Conservation (phyloP, 2,888 invertebrate species). For the Ormyrus thymus region DNA sequence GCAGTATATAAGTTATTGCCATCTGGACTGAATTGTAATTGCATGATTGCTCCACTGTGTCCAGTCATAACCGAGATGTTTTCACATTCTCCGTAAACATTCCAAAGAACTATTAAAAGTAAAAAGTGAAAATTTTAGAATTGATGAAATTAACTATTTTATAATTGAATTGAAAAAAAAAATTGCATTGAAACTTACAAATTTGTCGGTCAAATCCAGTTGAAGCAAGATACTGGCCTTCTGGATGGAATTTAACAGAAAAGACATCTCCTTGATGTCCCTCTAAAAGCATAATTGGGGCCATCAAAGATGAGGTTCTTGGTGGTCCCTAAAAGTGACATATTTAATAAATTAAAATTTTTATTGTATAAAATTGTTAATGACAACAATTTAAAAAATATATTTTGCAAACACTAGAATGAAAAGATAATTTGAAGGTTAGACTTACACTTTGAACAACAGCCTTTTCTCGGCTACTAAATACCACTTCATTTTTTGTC, state of each 20-base stretch:
- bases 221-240: constrained; percentile 95
- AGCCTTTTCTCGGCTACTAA: constrained; percentile 84
- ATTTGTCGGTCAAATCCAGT: constrained; percentile 97
- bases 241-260: constrained; percentile 94
- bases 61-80: constrained; percentile 95
- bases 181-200: constrained; percentile 79
- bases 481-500: constrained; percentile 83
- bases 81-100: constrained; percentile 89
- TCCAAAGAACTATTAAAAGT: constrained; percentile 87
- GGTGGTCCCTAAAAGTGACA: constrained; percentile 78
- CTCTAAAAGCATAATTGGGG: constrained; percentile 96
- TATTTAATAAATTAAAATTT: constrained; percentile 41
- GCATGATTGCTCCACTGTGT: constrained; percentile 96
- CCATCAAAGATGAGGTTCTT: constrained; percentile 90
- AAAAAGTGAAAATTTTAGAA: not conserved
- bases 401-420: constrained; percentile 17
- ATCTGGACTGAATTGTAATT: constrained; percentile 91
- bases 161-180: too few species aligned
- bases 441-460: constrained; percentile 83
- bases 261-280: constrained; percentile 99
- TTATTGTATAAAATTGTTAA: constrained; percentile 2
- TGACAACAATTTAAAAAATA: constrained; percentile 28
- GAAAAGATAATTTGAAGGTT: constrained; percentile 59
- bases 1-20: constrained; percentile 91
- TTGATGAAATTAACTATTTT: not conserved